phyloP scores from a whole-genome alignment of 2,113 vertebrate genomes.

The Scomber colias region DNA sequence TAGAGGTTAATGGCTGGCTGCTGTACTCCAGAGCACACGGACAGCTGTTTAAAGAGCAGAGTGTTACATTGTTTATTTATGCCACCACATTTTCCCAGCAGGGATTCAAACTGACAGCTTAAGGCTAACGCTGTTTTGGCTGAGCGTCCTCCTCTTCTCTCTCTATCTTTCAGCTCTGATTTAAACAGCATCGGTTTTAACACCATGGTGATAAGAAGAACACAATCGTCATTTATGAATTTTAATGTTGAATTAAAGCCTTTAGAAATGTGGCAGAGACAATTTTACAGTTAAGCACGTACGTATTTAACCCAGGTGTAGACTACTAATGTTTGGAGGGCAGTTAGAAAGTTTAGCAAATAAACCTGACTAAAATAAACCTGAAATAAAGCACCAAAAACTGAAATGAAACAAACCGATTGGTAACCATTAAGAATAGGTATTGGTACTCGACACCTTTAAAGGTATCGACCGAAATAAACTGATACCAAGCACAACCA shows the following conservation, averaged over 20 bases:
- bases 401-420: neutral
- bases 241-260: too few species aligned
- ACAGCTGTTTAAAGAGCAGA: constrained; percentile 19
- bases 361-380: neutral
- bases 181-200: neutral
- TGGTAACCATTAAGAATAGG: constrained; percentile 13
- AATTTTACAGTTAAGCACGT: too few species aligned
- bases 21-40: neutral
- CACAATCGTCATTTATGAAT: too few species aligned
- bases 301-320: neutral
- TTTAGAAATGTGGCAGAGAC: too few species aligned
- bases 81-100: constrained; percentile 5
- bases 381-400: neutral
- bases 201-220: too few species aligned
- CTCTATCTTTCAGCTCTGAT: neutral
- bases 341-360: too few species aligned
- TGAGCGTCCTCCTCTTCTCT: neutral
- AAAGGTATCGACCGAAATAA: too few species aligned
- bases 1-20: constrained; percentile 15
- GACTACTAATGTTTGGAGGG: neutral
- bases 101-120: neutral
- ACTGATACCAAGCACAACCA: constrained; percentile 38
- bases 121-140: neutral
- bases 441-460: too few species aligned
- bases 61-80: constrained; percentile 46